Percentiles rank a stretch among this genome's conserved stretches.
phyloP scores from a whole-genome alignment of 1,140 invertebrate species.

The Pogonognathellus flavescens region DNA sequence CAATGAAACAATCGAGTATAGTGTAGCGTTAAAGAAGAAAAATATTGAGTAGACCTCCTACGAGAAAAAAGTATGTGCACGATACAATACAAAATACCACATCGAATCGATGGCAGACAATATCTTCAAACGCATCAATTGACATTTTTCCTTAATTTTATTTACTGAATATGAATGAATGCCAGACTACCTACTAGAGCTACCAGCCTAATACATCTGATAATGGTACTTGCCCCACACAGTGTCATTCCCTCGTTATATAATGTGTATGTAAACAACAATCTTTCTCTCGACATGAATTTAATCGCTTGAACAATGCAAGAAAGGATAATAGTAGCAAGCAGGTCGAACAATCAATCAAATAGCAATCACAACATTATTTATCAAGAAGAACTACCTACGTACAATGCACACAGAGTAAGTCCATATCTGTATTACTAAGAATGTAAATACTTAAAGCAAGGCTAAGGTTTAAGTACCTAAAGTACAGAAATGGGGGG shows the following conservation, averaged over 20 bases:
- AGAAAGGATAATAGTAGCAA: conserved; percentile 17
- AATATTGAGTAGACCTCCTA: neutral
- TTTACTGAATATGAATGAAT: neutral
- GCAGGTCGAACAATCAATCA: conserved; percentile 11
- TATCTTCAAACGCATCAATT: neutral
- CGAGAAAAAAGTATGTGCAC: too few species aligned
- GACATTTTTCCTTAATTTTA: conserved; percentile 1
- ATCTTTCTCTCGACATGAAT: neutral
- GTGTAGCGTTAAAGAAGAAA: neutral
- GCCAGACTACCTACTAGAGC: neutral
- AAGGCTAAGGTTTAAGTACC: neutral
- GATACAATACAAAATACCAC: neutral
- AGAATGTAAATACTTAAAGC: neutral
- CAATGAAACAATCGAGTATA: neutral
- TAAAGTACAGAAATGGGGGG: conserved; percentile 17
- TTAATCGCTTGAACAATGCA: conserved; percentile 12
- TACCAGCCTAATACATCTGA: too few species aligned
- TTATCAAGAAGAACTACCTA: neutral
- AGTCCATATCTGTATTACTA: neutral
- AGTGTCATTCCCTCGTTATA: neutral
- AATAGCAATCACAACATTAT: conserved; percentile 31
- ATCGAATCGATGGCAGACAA: neutral
- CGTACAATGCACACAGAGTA: neutral
- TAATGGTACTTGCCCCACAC: neutral
- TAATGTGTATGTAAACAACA: conserved; percentile 11